phyloP scores from a whole-genome alignment of 2,113 vertebrate genomes.

The Ramphastos sulfuratus region DNA sequence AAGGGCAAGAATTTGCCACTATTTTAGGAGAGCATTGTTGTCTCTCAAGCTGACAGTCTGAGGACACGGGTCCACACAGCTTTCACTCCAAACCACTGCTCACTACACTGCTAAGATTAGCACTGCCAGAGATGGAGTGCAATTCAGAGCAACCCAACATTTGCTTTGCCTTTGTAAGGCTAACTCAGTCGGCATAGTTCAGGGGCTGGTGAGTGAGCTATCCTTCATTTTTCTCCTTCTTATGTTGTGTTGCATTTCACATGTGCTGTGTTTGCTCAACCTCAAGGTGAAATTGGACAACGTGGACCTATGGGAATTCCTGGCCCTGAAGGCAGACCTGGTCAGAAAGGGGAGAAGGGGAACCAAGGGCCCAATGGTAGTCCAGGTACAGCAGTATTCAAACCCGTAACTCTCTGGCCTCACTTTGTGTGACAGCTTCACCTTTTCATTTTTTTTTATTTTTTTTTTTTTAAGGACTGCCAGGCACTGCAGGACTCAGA shows the following conservation, averaged over 20 bases:
- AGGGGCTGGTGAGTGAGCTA: not conserved
- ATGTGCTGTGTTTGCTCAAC: not conserved
- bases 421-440: not conserved
- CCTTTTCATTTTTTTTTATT: not conserved
- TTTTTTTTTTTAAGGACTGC: constrained; percentile 15
- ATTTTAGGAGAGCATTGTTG: not conserved
- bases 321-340: constrained; percentile 36
- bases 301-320: constrained; percentile 22
- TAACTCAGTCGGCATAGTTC: not conserved
- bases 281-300: constrained; percentile 61
- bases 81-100: not conserved
- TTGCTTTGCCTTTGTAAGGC: not conserved
- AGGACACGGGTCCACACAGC: not conserved
- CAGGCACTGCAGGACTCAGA: constrained; percentile 57
- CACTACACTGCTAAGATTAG: not conserved
- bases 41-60: not conserved
- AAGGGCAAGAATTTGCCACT: not conserved
- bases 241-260: not conserved
- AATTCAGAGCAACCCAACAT: accelerated
- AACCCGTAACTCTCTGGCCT: not conserved
- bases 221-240: not conserved
- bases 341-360: constrained; percentile 73
- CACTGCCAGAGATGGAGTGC: accelerated
- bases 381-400: constrained; percentile 33
- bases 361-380: not conserved